phyloP scores from a whole-genome alignment of 2,797 vertebrate genomes.

The Poeciliopsis paucimaculata region DNA sequence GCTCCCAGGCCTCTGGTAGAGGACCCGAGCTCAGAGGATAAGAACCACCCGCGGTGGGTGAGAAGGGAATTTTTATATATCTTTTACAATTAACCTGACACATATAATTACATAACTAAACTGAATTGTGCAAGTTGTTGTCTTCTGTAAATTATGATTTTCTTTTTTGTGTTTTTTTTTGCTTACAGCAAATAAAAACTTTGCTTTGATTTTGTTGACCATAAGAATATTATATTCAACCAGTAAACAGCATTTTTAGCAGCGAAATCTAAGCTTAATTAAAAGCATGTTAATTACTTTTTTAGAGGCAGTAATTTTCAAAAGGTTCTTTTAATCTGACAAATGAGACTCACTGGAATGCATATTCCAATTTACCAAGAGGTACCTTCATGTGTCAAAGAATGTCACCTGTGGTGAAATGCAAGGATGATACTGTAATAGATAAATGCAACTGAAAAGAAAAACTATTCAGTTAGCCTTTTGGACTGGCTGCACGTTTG shows the following conservation, averaged over 20 bases:
- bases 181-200: neutral
- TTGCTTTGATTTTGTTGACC: neutral
- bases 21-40: too few species aligned
- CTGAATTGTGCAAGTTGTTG: too few species aligned
- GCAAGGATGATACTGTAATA: neutral
- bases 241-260: neutral
- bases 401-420: neutral
- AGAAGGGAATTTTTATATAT: too few species aligned
- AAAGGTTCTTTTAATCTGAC: neutral
- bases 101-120: too few species aligned
- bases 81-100: too few species aligned
- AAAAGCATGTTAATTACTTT: neutral
- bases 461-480: neutral
- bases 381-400: neutral
- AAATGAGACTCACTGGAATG: neutral
- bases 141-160: neutral
- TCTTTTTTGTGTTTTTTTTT: too few species aligned
- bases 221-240: neutral
- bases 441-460: neutral
- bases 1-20: too few species aligned
- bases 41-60: too few species aligned
- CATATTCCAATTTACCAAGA: neutral
- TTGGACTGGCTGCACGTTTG: too few species aligned
- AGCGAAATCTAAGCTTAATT: neutral
- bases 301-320: neutral